Base-by-base conservation (phyloP, 1,140 invertebrate genomes). In the Magallana gigas region DNA sequence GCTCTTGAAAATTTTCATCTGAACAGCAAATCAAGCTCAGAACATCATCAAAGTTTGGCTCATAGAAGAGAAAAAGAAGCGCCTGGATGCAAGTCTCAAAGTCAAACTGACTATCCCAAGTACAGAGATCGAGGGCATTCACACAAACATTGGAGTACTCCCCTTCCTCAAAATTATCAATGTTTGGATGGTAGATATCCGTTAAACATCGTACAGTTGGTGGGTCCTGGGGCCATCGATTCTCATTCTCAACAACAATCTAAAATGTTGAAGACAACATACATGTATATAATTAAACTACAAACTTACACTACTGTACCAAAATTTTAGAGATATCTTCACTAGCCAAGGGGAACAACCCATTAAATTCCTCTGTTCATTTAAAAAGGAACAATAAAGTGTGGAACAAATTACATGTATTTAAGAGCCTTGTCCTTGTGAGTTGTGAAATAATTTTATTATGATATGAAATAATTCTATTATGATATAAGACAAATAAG, bases 121-220 rank as follows among this genome's bases (percentile, higher is more conserved):
- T 88, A 12, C 23, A 90, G 29, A 14, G n/a, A 12, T 93, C 91
- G 8, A 94, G 86, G 12, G 93, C 29, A 68, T 90, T 92, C 7
- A 94, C 81, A 83, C 92, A 93, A 4, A 93, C 85, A 71, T 94
- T 93, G 23, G 89, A 84, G 23, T 12, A 58, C 12, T 88, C 83
- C 56, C 86, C 85, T 83, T 56, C 3, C 36, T 90, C 82, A 1
- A 85, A 84, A 1, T 88, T 62, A 56, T 94, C 93, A 62, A 94
- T 94, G 87, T 94, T 94, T 29, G 93, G 93, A 83, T 94, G 93
- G 80, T 93, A 94, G 36, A 94, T 92, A 0, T 88, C 56, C 9
- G 92, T 93, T 8, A 90, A 71, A 84, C 93, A 94, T 3, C 64
- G 83, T 7, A 94, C 90, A 8, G 11, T 58, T 8, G 92, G 92